Conservation (phyloP, 2,113 vertebrate species). For the Cnemophilus loriae region DNA sequence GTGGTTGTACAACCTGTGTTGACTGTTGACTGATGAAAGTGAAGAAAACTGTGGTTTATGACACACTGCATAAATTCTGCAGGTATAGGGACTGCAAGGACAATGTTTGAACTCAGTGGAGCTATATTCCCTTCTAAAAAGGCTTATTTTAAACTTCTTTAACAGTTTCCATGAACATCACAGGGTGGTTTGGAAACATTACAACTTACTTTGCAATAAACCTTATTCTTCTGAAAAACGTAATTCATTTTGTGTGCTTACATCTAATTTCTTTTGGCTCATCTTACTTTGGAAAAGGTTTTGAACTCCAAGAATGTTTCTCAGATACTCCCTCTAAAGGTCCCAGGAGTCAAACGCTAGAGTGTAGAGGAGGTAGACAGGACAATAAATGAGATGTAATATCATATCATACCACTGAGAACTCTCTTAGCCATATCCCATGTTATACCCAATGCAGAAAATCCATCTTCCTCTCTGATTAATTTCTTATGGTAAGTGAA, state of each 20-base stretch:
- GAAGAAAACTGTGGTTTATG: not conserved
- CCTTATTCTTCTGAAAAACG: not conserved
- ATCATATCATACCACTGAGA: not conserved
- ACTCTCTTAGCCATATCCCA: not conserved
- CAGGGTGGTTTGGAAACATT: not conserved
- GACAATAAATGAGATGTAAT: not conserved
- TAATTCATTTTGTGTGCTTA: not conserved
- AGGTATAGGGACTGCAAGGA: not conserved
- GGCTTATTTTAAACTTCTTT: not conserved
- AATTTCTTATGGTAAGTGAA: not conserved
- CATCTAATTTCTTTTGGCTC: not conserved
- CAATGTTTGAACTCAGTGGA: not conserved
- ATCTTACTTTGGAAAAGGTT: not conserved
- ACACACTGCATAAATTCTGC: not conserved
- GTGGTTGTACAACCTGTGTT: not conserved
- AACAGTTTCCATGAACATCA: not conserved
- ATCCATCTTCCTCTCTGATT: not conserved
- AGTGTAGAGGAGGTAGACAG: not conserved
- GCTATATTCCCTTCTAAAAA: not conserved
- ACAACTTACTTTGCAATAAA: not conserved
- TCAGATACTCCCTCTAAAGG: not conserved
- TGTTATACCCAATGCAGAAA: not conserved
- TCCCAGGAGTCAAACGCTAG: not conserved
- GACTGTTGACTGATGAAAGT: not conserved
- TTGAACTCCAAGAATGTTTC: conserved; percentile 14